These are phyloP conservation scores for Laterallus jamaicensis DNA, from an alignment of 2,113 vertebrate genomes.

Conservation along the genomic window DNA sequence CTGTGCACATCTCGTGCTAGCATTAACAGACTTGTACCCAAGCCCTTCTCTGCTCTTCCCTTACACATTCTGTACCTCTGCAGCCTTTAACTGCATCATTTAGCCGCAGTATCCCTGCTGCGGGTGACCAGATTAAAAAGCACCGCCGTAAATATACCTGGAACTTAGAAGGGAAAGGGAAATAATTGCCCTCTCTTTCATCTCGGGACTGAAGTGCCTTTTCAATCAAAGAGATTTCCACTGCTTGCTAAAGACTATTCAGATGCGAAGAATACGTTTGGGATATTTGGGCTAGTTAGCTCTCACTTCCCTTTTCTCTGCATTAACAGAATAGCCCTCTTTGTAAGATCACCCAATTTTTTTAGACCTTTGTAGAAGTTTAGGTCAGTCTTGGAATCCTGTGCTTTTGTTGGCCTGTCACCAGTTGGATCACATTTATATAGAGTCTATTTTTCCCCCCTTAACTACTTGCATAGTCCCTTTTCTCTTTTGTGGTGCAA, in stretches of 20 bases:
- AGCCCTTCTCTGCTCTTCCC: background rate
- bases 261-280: slow-evolving; percentile 24
- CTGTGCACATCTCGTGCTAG: background rate
- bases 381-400: slow-evolving; percentile 26
- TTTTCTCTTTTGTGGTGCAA: slow-evolving; percentile 30
- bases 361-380: slow-evolving; percentile 1
- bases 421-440: background rate
- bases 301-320: background rate
- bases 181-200: slow-evolving; percentile 53
- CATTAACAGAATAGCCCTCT: background rate
- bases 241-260: slow-evolving; percentile 38
- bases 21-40: background rate
- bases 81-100: background rate
- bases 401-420: slow-evolving; percentile 59
- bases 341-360: slow-evolving; percentile 19
- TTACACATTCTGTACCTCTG: background rate
- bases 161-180: background rate
- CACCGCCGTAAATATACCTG: background rate
- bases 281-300: slow-evolving; percentile 42
- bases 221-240: slow-evolving; percentile 33
- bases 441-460: background rate
- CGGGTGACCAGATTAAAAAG: slow-evolving; percentile 2
- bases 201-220: slow-evolving; percentile 21
- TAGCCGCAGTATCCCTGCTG: background rate
- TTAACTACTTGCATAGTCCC: background rate